These are phyloP conservation scores for Erebia epiphron DNA, from an alignment of 2,888 invertebrate genomes.

Conservation along the genomic window DNA sequence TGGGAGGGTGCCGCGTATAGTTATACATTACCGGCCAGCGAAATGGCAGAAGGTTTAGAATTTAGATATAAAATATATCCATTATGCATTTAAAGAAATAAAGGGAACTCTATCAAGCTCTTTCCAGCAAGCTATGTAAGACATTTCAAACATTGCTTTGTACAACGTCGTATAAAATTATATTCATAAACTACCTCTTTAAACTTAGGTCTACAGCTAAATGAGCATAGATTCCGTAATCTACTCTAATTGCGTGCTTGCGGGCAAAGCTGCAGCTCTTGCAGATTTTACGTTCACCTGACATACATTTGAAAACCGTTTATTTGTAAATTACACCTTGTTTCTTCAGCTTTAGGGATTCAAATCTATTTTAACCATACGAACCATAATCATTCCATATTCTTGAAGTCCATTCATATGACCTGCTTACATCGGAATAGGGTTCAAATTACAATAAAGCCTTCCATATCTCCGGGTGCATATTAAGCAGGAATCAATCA, in stretches of 20 bases:
- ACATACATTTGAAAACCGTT: constrained; percentile 46
- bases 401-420: constrained; percentile 23
- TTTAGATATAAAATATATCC: no score
- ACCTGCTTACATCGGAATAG: constrained; percentile 35
- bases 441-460: constrained; percentile 39
- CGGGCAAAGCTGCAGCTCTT: constrained; percentile 58
- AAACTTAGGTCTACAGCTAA: constrained; percentile 49
- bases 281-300: constrained; percentile 59
- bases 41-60: no score
- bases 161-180: constrained; percentile 14
- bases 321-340: constrained; percentile 41
- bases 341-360: constrained; percentile 21
- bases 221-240: constrained; percentile 46
- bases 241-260: constrained; percentile 61
- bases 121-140: constrained; percentile 5
- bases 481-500: constrained; percentile 61
- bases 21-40: no score
- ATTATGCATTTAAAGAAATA: background rate
- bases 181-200: constrained; percentile 35
- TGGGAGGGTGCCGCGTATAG: no score
- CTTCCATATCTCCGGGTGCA: constrained; percentile 48
- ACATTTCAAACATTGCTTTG: constrained; percentile 8
- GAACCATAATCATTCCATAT: constrained; percentile 19
- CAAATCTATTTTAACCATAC: constrained; percentile 38
- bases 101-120: background rate